Base-by-base conservation (phyloP, 2,888 invertebrate species). In the Oligia latruncula region DNA sequence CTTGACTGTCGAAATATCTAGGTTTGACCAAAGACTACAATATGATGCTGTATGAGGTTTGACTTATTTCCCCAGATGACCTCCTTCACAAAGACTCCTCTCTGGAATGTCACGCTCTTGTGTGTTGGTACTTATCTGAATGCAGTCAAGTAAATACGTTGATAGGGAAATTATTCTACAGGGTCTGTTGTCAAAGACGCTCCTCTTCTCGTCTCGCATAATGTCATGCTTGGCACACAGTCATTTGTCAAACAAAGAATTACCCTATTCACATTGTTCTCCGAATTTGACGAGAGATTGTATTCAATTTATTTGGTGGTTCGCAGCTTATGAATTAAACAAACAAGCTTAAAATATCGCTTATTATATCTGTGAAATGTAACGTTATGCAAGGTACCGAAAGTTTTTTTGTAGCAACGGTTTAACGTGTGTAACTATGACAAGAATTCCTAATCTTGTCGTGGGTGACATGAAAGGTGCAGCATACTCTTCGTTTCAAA, bases 341-440 rank as follows among this genome's bases (percentile, higher is more conserved):
- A 81, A 81, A 81, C 83, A 71, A 71, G 71, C n/a, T 78, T 71
- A 83, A 67, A 40, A 77, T 77, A 82, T 65, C 58, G 15, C 82
- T 58, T 82, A 82, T 82, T 81, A 75, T 70, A 58, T 70, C 20
- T 70, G 55, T 64, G 15, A 35, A 82, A 82, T 64, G 35, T 65
- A 60, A 76, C n/a, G 82, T 81, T 77, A 76, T 65, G 82, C 15
- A 81, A 81, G 43, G 23, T 60, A 9, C 23, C 49, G 64, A 58
- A 82, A 35, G 68, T 43, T 15, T 49, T 66, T 67, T 62, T 62
- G 43, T 20, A 60, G 15, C 46, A 29, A 40, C 6, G 5, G 49
- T 70, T 70, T 49, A 20, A 52, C 35, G 5, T 46, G 1, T 55
- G 74, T 55, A 46, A 62, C 58, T 82, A 49, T 49, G 58, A 49